A percentile compares a stretch with the other conserved stretches of the same genome.
Conservation (phyloP, 1,140 invertebrate species). For the Gonatopus flavifemur region DNA sequence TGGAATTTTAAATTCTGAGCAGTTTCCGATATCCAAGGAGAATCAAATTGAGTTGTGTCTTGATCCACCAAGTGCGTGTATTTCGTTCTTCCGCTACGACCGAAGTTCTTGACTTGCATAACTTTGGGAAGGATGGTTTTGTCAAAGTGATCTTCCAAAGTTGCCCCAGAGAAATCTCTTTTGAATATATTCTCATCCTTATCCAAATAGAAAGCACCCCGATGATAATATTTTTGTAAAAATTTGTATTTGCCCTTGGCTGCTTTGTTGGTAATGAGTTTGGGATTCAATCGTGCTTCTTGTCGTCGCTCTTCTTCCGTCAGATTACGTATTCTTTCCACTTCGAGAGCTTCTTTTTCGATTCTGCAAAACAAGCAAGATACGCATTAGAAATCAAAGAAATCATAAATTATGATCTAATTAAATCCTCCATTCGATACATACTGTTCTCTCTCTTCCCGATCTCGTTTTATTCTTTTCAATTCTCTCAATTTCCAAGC, state of each 20-base stretch:
- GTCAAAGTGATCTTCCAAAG: conserved; percentile 98
- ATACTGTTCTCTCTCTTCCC: conserved; percentile 91
- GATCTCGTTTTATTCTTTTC: conserved; percentile 92
- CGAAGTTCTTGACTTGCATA: conserved; percentile 99
- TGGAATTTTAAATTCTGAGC: conserved; percentile 89
- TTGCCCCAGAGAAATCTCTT: conserved; percentile 94
- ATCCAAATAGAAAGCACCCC: conserved; percentile 97
- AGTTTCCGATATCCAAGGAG: conserved; percentile 93
- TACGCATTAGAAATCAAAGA: neutral
- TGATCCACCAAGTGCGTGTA: conserved; percentile 99
- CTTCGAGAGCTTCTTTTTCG: conserved; percentile 86
- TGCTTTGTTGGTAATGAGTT: conserved; percentile 91
- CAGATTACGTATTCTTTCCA: conserved; percentile 90
- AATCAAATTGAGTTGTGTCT: conserved; percentile 98
- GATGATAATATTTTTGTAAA: conserved; percentile 99
- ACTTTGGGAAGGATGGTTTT: conserved; percentile 98
- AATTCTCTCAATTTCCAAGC: conserved; percentile 97
- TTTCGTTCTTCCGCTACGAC: conserved; percentile 95
- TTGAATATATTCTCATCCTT: conserved; percentile 92
- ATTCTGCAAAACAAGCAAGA: conserved; percentile 51
- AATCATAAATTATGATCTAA: neutral
- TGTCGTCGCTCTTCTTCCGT: conserved; percentile 94
- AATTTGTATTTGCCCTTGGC: conserved; percentile 99
- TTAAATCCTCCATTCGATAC: conserved; percentile 39
- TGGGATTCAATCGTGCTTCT: conserved; percentile 91